Conservation (phyloP, 2,113 vertebrate genomes). For the Sylvicapra grimmia region DNA sequence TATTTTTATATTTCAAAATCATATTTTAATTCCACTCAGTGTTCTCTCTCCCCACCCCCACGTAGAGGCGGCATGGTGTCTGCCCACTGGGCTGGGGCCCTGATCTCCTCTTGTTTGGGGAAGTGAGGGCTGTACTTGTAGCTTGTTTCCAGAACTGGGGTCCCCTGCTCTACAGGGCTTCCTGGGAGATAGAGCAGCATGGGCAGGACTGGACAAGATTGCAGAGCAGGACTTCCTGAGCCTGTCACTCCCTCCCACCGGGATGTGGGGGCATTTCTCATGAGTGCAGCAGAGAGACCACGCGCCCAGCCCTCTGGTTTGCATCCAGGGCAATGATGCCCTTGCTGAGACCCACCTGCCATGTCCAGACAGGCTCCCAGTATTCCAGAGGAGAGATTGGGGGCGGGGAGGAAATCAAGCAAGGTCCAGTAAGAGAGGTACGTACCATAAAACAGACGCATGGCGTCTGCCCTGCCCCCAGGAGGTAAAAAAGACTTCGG, state of each 20-base stretch:
- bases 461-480: constrained; percentile 86
- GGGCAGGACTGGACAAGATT: accelerated
- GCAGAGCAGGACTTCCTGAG: accelerated
- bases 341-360: neutral
- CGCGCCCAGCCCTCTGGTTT: neutral
- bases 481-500: constrained; percentile 88
- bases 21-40: neutral
- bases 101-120: neutral
- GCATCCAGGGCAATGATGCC: accelerated
- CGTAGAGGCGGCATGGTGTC: neutral
- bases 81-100: neutral
- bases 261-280: neutral
- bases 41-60: neutral
- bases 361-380: neutral
- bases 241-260: accelerated
- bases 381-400: neutral
- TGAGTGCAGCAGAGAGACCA: neutral
- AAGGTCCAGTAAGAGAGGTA: constrained; percentile 56
- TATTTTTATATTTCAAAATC: constrained; percentile 27
- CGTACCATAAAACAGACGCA: constrained; percentile 89
- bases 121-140: accelerated
- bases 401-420: neutral
- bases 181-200: accelerated
- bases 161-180: neutral
- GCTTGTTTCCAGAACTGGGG: neutral